Base-by-base conservation (phyloP, 2,888 invertebrate genomes). In the Rotaria socialis region DNA sequence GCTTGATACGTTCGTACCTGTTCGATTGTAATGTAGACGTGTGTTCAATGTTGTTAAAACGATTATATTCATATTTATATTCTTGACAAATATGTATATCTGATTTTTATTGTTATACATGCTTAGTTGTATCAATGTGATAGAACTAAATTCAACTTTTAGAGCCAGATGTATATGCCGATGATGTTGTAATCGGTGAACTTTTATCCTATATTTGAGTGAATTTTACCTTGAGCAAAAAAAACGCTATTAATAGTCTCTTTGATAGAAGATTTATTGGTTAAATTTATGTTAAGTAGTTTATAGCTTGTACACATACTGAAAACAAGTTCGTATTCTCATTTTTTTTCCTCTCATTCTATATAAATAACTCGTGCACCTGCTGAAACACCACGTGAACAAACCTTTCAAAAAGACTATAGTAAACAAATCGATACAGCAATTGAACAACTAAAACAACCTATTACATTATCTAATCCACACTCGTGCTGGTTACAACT, bases 341-440 rank as follows among this genome's bases (percentile, higher is more conserved):
- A 22, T 7, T 24, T 56, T 24, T 24, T 56, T 1, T 56, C 24
- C 50, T 50, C 8, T 11, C 8, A 22, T 56, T 56, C 56, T 22
- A 22, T 56, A 22, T 56, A 56, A 95, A 96, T 90, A 93, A 94
- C 56, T 95, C 96, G 67, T 94, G 96, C 89, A 0, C 92, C 94
- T 84, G 94, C 96, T 0, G 96, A 96, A 91, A 97, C 97, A 0
- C 95, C 95, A 0, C 96, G 97, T 89, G 97, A 98, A 91, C 93
- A 93, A 84, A 93, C 93, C 89, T 98, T 98, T 89, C 94, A 95
- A 90, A 94, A 93, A 85, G 94, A 94, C 89, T 90, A 89, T 88
- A 93, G 94, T 67, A 91, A 92, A 8, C 92, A 93, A 22, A 95
- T 96, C 67, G 92, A 93, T n/a, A 93, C 93, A 60, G 94, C 94